Evolutionary conservation across 1,140 invertebrate genomes (phyloP).

Genomic region (Ceratina japonica): DNA sequence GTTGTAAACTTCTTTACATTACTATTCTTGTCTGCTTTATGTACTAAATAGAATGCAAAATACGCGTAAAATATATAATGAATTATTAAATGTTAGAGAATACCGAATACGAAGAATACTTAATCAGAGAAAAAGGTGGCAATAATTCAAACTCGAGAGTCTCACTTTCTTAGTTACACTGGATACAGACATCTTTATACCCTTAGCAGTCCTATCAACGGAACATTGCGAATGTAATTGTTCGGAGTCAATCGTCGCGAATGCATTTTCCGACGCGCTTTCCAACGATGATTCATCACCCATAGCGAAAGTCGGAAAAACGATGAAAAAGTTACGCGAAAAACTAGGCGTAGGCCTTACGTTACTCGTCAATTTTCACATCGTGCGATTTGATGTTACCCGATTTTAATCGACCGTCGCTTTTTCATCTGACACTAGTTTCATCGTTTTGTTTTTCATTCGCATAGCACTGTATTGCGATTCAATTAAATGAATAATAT

Average conservation of each 20-base stretch:
- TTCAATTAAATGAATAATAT: not conserved
- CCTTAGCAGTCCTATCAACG: not conserved
- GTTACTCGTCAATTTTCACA: conserved; percentile 58
- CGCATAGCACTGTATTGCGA: not conserved
- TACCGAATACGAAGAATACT: not conserved
- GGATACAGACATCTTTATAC: not conserved
- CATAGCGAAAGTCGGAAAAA: conserved; percentile 13
- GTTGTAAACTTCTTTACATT: not conserved
- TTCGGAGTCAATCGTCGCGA: not conserved
- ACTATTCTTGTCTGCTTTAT: too few species aligned
- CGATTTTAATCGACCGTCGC: conserved; percentile 16
- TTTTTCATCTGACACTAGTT: conserved; percentile 20
- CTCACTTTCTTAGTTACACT: conserved; percentile 51
- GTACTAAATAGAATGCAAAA: not conserved
- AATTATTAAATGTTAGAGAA: not conserved
- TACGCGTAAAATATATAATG: not conserved
- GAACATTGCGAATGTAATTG: not conserved
- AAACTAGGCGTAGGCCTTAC: not conserved
- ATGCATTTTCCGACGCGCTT: not conserved
- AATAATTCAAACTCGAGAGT: not conserved
- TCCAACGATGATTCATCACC: not conserved
- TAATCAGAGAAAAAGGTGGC: not conserved
- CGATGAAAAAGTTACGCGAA: not conserved
- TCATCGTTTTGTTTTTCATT: conserved; percentile 16
- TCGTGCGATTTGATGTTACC: conserved; percentile 26